Percentiles rank a stretch among this genome's conserved stretches.
Evolutionary conservation across 1,140 invertebrate genomes (phyloP).

Genomic region (Trialeurodes vaporariorum): DNA sequence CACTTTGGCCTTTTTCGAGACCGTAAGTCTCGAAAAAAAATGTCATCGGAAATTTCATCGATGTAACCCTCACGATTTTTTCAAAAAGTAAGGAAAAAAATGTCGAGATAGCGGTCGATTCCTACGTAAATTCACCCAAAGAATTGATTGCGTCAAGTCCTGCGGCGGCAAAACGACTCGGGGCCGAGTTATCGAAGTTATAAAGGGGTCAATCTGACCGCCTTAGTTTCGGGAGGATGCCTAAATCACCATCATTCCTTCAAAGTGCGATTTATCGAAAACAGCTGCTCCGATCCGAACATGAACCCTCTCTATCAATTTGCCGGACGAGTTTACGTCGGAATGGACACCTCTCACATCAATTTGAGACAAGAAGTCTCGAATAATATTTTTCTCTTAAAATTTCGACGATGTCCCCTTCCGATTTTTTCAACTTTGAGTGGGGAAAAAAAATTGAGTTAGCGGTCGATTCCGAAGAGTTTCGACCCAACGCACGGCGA

Average conservation of each 20-base stretch:
- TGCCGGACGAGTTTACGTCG: not conserved
- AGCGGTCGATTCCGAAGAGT: not conserved
- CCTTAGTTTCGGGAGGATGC: not conserved
- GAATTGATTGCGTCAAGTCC: too few species aligned
- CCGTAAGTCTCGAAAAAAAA: too few species aligned
- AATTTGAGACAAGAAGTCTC: not conserved
- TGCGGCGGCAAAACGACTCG: too few species aligned
- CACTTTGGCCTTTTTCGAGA: too few species aligned
- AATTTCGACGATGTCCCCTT: not conserved
- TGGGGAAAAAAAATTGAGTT: not conserved
- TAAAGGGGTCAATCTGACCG: too few species aligned
- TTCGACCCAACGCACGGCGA: too few species aligned
- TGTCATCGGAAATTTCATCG: too few species aligned
- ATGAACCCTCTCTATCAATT: not conserved
- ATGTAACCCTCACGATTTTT: too few species aligned
- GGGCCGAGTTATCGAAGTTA: too few species aligned
- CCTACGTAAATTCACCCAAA: too few species aligned
- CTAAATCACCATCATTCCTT: not conserved
- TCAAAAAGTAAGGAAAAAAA: too few species aligned
- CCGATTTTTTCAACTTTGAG: not conserved
- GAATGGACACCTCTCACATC: not conserved
- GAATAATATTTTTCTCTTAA: not conserved
- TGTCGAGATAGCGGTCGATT: too few species aligned
- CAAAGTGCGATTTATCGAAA: not conserved
- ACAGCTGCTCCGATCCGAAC: not conserved